These are phyloP conservation scores for Melanotaenia trifasciata DNA, from an alignment of 2,797 vertebrate genomes.

Conservation along the genomic window DNA sequence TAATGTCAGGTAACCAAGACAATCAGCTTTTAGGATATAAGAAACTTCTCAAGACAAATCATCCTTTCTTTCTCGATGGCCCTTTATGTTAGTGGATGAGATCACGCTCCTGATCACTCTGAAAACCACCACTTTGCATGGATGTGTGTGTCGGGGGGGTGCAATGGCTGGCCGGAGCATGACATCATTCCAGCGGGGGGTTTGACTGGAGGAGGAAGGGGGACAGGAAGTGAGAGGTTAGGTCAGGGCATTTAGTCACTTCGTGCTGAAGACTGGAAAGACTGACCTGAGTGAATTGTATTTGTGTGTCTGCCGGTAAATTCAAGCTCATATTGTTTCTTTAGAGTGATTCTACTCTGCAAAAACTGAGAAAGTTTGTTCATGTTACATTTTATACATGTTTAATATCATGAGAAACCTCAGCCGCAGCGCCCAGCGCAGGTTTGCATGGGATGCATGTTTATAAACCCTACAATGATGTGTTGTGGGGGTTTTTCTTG, in stretches of 20 bases:
- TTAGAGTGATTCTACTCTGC: too few relatives aligned
- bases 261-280: too few relatives aligned
- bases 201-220: slow-evolving; percentile 3
- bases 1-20: neutral
- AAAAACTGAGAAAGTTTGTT: too few relatives aligned
- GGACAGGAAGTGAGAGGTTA: slow-evolving; percentile 14
- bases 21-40: slow-evolving; percentile 4
- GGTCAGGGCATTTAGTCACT: neutral
- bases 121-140: slow-evolving; percentile 3
- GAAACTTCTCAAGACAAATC: neutral
- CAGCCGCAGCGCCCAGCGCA: too few relatives aligned
- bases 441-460: too few relatives aligned
- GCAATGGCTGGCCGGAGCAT: slow-evolving; percentile 43
- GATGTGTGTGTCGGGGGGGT: slow-evolving; percentile 2
- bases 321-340: too few relatives aligned
- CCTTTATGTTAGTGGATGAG: slow-evolving; percentile 19
- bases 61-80: neutral
- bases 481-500: too few relatives aligned
- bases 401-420: too few relatives aligned
- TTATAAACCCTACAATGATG: too few relatives aligned
- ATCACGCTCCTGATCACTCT: neutral
- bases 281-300: too few relatives aligned
- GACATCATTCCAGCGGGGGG: slow-evolving; percentile 49
- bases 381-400: too few relatives aligned
- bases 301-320: too few relatives aligned